Conservation (phyloP, 2,888 invertebrate species). For the Ochropacha duplaris region DNA sequence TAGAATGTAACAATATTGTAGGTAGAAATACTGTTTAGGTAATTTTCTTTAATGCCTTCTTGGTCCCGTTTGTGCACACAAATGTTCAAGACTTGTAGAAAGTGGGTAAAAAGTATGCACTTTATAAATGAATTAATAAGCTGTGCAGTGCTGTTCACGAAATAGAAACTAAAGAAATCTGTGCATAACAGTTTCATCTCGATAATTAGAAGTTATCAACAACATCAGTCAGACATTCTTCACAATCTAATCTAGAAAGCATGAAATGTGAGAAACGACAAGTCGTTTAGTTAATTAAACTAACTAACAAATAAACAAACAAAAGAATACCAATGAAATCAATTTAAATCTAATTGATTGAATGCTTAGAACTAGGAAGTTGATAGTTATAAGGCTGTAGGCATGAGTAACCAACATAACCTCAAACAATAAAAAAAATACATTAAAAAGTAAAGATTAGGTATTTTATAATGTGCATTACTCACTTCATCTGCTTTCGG, state of each 20-base stretch:
- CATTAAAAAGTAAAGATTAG: conserved; percentile 5
- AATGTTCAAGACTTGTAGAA: no score
- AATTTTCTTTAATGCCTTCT: no score
- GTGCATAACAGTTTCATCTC: neutral
- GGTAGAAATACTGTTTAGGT: no score
- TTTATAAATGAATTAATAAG: no score
- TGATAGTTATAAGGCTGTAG: neutral
- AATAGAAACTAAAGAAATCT: neutral
- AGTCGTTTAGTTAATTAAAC: neutral
- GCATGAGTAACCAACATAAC: conserved; percentile 25
- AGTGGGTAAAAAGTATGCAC: no score
- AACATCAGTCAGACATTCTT: neutral
- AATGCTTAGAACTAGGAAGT: neutral
- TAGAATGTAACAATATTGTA: no score
- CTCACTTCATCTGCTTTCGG: conserved; percentile 87
- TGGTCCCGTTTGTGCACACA: no score
- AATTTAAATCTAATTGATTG: neutral
- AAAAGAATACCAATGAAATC: neutral
- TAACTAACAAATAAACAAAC: neutral
- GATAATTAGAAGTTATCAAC: neutral
- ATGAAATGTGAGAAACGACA: neutral
- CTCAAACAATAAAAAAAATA: conserved; percentile 20
- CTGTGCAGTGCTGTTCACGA: no score
- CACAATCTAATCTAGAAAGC: neutral
- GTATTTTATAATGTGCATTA: conserved; percentile 24